A percentile compares a stretch with the other conserved stretches of the same genome.
Evolutionary conservation across 2,888 invertebrate genomes (phyloP).

Genomic region (Phaedon cochleariae): DNA sequence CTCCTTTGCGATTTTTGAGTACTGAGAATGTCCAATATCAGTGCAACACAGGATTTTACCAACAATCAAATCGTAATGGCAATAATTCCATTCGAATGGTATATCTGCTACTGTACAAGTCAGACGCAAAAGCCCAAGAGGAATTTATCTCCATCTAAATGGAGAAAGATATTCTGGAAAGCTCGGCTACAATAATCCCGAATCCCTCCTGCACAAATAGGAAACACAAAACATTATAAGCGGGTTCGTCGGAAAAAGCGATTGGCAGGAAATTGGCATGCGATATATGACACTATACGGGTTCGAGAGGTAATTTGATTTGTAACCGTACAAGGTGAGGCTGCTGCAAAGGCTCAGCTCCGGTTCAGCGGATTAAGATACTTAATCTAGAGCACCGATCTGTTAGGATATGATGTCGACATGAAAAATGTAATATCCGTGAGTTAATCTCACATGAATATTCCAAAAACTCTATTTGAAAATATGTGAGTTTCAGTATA

Average conservation of each 20-base stretch:
- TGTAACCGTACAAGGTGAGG: slow-evolving; percentile 48
- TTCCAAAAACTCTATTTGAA: too few species aligned
- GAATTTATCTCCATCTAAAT: neutral
- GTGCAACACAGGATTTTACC: neutral
- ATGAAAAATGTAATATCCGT: neutral
- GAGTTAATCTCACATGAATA: neutral
- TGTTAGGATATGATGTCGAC: neutral
- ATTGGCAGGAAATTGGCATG: slow-evolving; percentile 55
- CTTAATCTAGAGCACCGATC: neutral
- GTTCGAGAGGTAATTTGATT: slow-evolving; percentile 56
- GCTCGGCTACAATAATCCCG: neutral
- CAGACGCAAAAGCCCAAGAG: neutral
- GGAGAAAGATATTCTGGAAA: neutral
- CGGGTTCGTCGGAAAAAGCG: slow-evolving; percentile 35
- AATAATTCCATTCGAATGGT: neutral
- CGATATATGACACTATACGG: slow-evolving; percentile 54
- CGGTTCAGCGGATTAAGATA: neutral
- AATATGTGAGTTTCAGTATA: too few species aligned
- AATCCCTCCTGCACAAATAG: slow-evolving; percentile 33
- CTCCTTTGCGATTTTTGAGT: too few species aligned
- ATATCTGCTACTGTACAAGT: neutral
- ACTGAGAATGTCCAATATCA: too few species aligned
- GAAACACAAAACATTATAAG: slow-evolving; percentile 41
- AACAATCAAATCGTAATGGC: neutral
- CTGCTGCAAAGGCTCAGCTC: slow-evolving; percentile 5